Conservation (phyloP, 2,113 vertebrate species). For the Lontra canadensis region DNA sequence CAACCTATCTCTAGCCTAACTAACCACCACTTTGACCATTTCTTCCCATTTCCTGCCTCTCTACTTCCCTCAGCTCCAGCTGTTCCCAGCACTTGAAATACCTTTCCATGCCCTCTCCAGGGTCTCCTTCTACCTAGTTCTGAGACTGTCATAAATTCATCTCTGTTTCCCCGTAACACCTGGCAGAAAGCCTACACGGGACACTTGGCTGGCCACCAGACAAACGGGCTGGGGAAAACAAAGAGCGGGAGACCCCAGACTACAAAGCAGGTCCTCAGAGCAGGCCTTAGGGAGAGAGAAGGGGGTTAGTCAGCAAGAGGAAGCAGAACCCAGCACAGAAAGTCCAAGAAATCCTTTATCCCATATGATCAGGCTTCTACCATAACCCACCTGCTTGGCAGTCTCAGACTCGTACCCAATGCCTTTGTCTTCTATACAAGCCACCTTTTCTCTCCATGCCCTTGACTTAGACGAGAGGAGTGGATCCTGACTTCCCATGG, state of each 20-base stretch:
- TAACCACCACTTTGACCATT: neutral
- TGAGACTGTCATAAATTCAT: neutral
- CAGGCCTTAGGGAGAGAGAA: neutral
- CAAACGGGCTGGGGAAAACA: neutral
- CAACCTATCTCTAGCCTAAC: neutral
- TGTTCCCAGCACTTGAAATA: neutral
- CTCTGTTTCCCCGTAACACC: neutral
- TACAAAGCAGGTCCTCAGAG: neutral
- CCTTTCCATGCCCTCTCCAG: neutral
- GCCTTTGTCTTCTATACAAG: neutral
- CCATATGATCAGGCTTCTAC: neutral
- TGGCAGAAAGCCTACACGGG: neutral
- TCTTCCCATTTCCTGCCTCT: neutral
- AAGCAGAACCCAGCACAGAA: neutral
- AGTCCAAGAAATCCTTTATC: neutral
- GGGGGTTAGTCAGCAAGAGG: neutral
- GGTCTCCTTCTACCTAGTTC: neutral
- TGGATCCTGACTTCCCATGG: neutral
- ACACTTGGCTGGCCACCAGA: neutral
- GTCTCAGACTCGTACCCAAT: too few species aligned
- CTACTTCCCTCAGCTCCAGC: neutral
- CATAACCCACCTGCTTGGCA: neutral
- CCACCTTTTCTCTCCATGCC: neutral
- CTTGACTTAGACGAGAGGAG: neutral
- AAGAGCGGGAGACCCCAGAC: neutral